Conservation (phyloP, 2,113 vertebrate genomes). For the Melanocharis versteri region DNA sequence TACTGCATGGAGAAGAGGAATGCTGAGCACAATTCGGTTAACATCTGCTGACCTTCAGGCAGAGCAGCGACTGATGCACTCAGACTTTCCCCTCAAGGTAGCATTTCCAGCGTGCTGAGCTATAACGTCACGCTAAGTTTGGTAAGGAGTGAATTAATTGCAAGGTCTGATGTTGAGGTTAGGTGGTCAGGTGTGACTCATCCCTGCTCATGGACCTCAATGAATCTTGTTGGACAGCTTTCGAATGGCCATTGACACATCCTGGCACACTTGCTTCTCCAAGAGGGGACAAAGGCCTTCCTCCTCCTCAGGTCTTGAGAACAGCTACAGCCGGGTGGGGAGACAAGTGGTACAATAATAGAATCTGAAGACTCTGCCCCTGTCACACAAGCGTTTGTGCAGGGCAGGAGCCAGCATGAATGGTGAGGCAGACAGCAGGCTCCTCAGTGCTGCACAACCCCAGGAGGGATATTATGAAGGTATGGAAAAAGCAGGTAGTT, state of each 20-base stretch:
- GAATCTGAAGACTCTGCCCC: not conserved
- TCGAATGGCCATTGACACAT: accelerated
- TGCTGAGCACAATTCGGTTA: not conserved
- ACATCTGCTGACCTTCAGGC: not conserved
- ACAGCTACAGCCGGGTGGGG: not conserved
- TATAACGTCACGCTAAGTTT: not conserved
- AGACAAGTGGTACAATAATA: not conserved
- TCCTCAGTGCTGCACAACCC: not conserved
- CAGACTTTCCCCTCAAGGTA: not conserved
- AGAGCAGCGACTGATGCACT: not conserved
- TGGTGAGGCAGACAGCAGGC: not conserved
- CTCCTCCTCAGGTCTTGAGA: not conserved
- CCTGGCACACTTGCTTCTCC: not conserved
- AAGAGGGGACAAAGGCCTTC: not conserved
- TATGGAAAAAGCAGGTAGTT: not conserved
- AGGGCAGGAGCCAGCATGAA: not conserved
- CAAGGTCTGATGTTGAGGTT: not conserved
- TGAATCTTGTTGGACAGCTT: not conserved
- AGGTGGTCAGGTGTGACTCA: not conserved
- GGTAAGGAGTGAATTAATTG: not conserved
- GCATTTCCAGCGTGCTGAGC: not conserved
- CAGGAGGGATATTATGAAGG: not conserved
- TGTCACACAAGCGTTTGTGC: not conserved
- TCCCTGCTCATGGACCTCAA: not conserved
- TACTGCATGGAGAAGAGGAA: not conserved